phyloP scores from a whole-genome alignment of 2,113 vertebrate genomes.

The Urocitellus parryii region DNA sequence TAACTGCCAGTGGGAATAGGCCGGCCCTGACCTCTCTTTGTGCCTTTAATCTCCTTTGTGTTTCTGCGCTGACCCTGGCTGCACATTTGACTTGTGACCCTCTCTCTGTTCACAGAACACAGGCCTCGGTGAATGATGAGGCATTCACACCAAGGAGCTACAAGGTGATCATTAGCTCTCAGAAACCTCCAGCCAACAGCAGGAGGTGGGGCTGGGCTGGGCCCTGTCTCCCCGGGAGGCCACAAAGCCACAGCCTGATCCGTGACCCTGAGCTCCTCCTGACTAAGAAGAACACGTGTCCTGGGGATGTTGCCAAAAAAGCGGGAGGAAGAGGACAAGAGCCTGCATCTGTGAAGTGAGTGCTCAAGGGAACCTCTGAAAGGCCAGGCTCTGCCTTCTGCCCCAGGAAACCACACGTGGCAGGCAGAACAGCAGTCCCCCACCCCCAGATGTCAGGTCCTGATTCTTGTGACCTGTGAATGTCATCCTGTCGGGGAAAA shows the following conservation, averaged over 20 bases:
- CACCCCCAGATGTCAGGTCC: background rate
- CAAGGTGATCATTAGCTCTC: conserved; percentile 85
- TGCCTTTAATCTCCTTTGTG: conserved; percentile 88
- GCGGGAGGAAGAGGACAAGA: background rate
- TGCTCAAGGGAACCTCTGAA: background rate
- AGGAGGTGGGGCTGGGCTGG: conserved; percentile 25
- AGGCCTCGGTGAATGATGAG: conserved; percentile 76
- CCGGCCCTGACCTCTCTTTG: conserved; percentile 86
- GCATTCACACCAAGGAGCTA: conserved; percentile 80
- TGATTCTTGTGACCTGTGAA: background rate
- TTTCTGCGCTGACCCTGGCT: conserved; percentile 90
- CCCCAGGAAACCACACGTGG: rapidly evolving
- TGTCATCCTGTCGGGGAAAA: background rate
- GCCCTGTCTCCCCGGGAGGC: background rate
- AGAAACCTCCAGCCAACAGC: conserved; percentile 42
- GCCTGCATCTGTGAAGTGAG: background rate
- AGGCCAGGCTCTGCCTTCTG: no score
- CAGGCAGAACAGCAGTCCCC: rapidly evolving
- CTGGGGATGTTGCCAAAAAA: background rate
- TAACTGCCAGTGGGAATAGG: conserved; percentile 83
- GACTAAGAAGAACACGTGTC: conserved; percentile 52
- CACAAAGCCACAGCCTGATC: background rate
- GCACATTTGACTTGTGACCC: conserved; percentile 92
- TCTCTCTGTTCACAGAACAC: conserved; percentile 88
- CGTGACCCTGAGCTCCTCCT: conserved; percentile 51